Conservation (phyloP, 2,888 invertebrate species). For the Atrina japonica region DNA sequence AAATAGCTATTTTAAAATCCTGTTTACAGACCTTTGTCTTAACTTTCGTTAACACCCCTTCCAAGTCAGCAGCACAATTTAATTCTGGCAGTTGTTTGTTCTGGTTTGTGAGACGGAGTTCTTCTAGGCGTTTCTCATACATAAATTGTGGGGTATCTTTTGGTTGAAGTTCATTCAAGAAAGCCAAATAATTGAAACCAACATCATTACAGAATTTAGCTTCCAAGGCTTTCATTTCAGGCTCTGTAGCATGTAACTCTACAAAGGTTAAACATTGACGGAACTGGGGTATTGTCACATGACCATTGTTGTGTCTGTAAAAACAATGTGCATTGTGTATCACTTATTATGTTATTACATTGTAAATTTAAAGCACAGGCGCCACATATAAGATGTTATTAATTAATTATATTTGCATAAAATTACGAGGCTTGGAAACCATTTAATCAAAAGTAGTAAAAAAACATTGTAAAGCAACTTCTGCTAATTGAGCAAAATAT, state of each 20-base stretch:
- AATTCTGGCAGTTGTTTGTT: constrained; percentile 69
- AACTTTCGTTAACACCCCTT: constrained; percentile 76
- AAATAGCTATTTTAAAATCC: no score
- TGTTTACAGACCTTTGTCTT: constrained; percentile 79
- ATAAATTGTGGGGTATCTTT: constrained; percentile 65
- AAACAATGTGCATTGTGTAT: neutral
- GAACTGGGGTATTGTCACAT: constrained; percentile 79
- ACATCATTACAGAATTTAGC: constrained; percentile 78
- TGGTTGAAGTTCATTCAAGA: constrained; percentile 78
- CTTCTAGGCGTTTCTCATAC: constrained; percentile 75
- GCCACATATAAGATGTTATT: no score
- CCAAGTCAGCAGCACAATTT: constrained; percentile 71
- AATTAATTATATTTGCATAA: no score
- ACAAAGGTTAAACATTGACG: constrained; percentile 78
- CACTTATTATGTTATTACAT: no score
- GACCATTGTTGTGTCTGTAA: constrained; percentile 79
- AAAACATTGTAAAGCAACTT: no score
- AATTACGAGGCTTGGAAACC: no score
- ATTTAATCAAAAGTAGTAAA: no score
- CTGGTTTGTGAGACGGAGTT: constrained; percentile 69
- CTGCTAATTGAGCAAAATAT: no score
- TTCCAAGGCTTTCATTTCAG: constrained; percentile 77
- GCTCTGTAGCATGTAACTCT: constrained; percentile 73
- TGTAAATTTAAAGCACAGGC: no score
- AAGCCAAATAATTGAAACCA: constrained; percentile 79